Percentiles rank a stretch among this genome's conserved stretches.
phyloP scores from a whole-genome alignment of 92 coral and sea anemone species.

The Epizoanthus illoricatus region DNA sequence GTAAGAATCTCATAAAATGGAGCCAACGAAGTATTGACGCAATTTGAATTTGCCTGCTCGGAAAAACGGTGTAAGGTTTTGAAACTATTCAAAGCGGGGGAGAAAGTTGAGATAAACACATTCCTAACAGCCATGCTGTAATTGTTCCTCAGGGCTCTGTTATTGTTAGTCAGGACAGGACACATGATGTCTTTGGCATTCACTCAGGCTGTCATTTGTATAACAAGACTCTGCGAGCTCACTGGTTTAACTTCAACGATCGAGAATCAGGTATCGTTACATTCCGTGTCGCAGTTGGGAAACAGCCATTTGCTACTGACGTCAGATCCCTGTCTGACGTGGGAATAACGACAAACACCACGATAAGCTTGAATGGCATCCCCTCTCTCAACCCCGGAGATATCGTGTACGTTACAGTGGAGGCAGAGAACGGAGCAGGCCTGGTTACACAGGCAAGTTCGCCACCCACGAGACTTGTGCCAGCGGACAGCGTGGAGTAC shows the following conservation, averaged over 20 bases:
- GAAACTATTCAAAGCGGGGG: too few species aligned
- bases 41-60: too few species aligned
- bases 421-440: constrained; percentile 82
- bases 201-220: constrained; percentile 83
- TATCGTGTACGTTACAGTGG: constrained; percentile 69
- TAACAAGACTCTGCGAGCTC: constrained; percentile 77
- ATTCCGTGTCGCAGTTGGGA: constrained; percentile 70
- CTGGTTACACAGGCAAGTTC: constrained; percentile 59
- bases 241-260: constrained; percentile 81
- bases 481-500: constrained; percentile 58
- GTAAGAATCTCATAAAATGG: too few species aligned
- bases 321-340: constrained; percentile 53
- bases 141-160: constrained; percentile 65
- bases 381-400: constrained; percentile 63
- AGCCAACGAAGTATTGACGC: too few species aligned
- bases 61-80: too few species aligned
- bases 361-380: constrained; percentile 43
- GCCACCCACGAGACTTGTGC: constrained; percentile 76
- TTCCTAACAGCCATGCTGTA: too few species aligned
- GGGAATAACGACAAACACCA: constrained; percentile 56
- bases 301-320: constrained; percentile 53
- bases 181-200: constrained; percentile 75
- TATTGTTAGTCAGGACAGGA: constrained; percentile 76
- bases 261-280: constrained; percentile 72
- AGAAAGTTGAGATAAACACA: too few species aligned